phyloP scores from a whole-genome alignment of 2,797 vertebrate species.

The Novumbra hubbsi region DNA sequence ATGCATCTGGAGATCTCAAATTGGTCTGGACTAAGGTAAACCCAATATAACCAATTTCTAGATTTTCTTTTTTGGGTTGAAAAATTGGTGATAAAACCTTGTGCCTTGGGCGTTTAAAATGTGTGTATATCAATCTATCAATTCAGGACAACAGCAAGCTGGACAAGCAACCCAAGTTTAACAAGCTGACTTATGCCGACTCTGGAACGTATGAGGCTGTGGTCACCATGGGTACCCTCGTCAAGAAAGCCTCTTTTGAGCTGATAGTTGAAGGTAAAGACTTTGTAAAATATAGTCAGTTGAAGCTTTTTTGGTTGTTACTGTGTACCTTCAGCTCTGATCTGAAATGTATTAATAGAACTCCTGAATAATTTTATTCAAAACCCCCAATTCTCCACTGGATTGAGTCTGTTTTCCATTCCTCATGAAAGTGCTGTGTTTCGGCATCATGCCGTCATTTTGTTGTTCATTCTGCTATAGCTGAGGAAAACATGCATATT shows the following conservation, averaged over 20 bases:
- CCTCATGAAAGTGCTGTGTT: not conserved
- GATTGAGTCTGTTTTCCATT: not conserved
- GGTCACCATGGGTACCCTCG: slow-evolving; percentile 77
- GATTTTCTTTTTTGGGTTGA: not conserved
- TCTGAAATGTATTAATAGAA: not conserved
- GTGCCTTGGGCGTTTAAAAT: too few relatives aligned
- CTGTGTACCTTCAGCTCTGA: not conserved
- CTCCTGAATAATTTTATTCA: not conserved
- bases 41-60: not conserved
- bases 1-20: slow-evolving; percentile 76
- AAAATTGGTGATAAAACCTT: not conserved
- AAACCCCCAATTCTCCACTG: not conserved
- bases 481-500: slow-evolving; percentile 29
- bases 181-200: slow-evolving; percentile 83
- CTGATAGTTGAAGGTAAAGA: slow-evolving; percentile 87
- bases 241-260: slow-evolving; percentile 78
- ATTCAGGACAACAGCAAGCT: slow-evolving; percentile 75
- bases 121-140: not conserved
- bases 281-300: not conserved
- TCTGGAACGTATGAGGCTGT: slow-evolving; percentile 86
- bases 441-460: slow-evolving; percentile 5
- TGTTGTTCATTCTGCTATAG: slow-evolving; percentile 28
- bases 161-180: slow-evolving; percentile 66
- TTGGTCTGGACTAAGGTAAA: slow-evolving; percentile 88
- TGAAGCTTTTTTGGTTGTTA: not conserved